Conservation (phyloP, 1,140 invertebrate species). For the Nebria ingens region DNA sequence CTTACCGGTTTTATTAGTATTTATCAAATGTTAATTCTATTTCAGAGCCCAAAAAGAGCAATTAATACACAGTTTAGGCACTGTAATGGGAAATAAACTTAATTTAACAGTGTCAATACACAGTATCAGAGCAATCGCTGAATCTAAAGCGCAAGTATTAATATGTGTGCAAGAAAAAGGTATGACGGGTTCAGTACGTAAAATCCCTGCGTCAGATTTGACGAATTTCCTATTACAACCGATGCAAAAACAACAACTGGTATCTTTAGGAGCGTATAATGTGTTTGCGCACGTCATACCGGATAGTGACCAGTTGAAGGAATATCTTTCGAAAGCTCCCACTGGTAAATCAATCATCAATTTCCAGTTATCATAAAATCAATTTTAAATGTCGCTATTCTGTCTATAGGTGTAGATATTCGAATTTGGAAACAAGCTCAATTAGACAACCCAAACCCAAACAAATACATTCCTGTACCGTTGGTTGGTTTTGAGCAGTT, state of each 20-base stretch:
- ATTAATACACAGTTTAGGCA: constrained; percentile 54
- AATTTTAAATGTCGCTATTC: not conserved
- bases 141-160: constrained; percentile 65
- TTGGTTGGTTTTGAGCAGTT: constrained; percentile 83
- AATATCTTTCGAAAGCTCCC: constrained; percentile 83
- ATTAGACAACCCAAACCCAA: constrained; percentile 83
- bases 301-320: constrained; percentile 65
- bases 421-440: constrained; percentile 84
- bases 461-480: constrained; percentile 80
- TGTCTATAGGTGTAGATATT: constrained; percentile 54
- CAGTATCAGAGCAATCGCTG: constrained; percentile 58
- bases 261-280: constrained; percentile 36
- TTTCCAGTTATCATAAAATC: constrained; percentile 6
- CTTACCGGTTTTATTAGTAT: no score
- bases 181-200: constrained; percentile 49
- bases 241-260: constrained; percentile 61
- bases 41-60: constrained; percentile 57
- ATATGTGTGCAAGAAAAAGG: constrained; percentile 56
- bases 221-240: constrained; percentile 55
- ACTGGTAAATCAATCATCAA: constrained; percentile 37
- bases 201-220: constrained; percentile 65
- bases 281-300: constrained; percentile 52
- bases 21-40: no score
- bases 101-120: constrained; percentile 70
- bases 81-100: constrained; percentile 70